phyloP scores from a whole-genome alignment of 2,113 vertebrate genomes.

The Centropus unirufus region DNA sequence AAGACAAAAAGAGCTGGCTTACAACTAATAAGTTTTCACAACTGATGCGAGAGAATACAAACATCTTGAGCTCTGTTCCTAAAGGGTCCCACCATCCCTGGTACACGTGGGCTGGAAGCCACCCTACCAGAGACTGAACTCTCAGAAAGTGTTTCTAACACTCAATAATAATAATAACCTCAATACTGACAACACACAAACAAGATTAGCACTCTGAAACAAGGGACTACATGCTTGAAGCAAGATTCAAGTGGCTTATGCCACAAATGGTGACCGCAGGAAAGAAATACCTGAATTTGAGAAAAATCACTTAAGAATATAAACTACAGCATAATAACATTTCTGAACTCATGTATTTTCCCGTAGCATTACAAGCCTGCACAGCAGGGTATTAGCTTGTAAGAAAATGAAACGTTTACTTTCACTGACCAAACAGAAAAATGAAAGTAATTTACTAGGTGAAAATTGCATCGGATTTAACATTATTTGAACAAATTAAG shows the following conservation, averaged over 20 bases:
- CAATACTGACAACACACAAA: not conserved
- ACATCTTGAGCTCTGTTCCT: not conserved
- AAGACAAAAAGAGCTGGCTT: not conserved
- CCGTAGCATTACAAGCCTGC: not conserved
- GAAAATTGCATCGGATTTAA: not conserved
- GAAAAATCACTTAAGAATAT: not conserved
- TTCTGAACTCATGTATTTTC: not conserved
- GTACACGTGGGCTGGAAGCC: rapidly evolving
- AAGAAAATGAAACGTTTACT: not conserved
- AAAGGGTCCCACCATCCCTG: not conserved
- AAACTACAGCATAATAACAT: not conserved
- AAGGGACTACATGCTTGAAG: not conserved
- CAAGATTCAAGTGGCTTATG: not conserved
- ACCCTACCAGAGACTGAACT: rapidly evolving
- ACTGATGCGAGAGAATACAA: not conserved
- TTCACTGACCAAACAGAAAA: constrained; percentile 12
- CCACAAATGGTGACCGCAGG: not conserved
- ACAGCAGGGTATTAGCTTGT: not conserved
- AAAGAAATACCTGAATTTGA: not conserved
- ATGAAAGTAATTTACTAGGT: not conserved
- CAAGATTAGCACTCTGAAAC: not conserved
- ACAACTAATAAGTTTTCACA: not conserved
- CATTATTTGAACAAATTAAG: not conserved
- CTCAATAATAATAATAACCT: not conserved
- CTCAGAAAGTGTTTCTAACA: not conserved